Evolutionary conservation across 2,888 invertebrate species (phyloP), one percentile per base, ranked within the genome.

Genomic region (Pristionchus fissidentatus): DNA sequence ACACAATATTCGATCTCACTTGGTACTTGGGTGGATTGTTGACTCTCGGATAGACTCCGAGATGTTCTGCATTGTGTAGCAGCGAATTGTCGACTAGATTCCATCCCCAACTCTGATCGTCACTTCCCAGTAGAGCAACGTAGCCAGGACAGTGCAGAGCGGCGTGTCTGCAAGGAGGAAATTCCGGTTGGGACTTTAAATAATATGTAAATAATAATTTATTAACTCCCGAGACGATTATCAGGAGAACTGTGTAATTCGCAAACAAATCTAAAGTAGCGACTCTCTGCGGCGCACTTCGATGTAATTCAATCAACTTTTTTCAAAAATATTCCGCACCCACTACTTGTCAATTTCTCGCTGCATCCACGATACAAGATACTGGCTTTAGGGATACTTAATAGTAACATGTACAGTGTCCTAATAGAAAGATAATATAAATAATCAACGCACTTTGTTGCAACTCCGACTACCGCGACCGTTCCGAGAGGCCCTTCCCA

Each of bases 61-160:
- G 73, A 22, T 83, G 85, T 49, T 97, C 96, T 83, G 98, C 98
- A 94, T 97, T 97, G 93, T 99, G 98, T 90, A 98, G 94, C 89
- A 98, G 95, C 94, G 96, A 95, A 94, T 98, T 98, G 94, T 98
- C 98, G 80, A 98, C 98, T 90, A 99, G 94, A 94, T 98, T 98
- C 98, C 98, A 99, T 22, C 98, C 98, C 98, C 98, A 99, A 92
- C 97, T 97, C 93, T 98, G 96, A 93, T 97, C 96, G 94, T 98
- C 97, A 7, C 96, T 96, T 46, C 98, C 98, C 86, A 98, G 94
- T 85, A 99, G 94, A 13, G 97, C 96, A 80, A 97, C 96, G 94
- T 99, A 99, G 83, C 98, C 98, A 91, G 96, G 96, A 93, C 96
- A 96, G 93, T 98, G 96, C 86, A 98, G 94, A 57, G 96, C 95